Base-by-base conservation (phyloP, 2,113 vertebrate genomes). In the Psilopogon haemacephalus region DNA sequence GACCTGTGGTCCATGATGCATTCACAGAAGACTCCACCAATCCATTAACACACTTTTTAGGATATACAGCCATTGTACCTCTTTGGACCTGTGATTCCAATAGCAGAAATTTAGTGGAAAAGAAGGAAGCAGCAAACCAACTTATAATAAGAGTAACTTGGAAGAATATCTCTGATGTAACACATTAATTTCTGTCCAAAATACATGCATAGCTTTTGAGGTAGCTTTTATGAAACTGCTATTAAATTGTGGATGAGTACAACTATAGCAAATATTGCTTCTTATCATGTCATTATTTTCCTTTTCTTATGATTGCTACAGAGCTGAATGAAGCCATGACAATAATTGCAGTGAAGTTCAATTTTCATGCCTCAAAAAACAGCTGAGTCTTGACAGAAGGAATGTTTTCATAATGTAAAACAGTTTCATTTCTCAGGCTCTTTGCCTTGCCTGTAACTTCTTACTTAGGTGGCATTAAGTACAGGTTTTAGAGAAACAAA, bases 221-320 rank as follows among this genome's bases (percentile, higher is more conserved):
- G 38, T 35, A 56, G 71, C 28, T 89, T 89, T 94, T 91, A 83
- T 77, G 56, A 63, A 77, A 80, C 33, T 67, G 59, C 62, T 88
- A 84, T 86, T 88, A 91, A 64, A 83, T 60, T 70, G 82, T 65
- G 68, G 74, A 44, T 85, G 48, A 84, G n/a, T 69, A 72, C 12
- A 44, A 75, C 62, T 81, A 27, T 17, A 76, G 46, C 38, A 71
- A 93, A 87, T 87, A 69, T 18, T 82, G 24, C 64, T 91, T 50
- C 83, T 90, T 86, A 68, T 90, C 65, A 56, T 86, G 54, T 44
- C 76, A 74, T 90, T 63, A 86, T 84, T 77, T 86, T 78, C 19
- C 63, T 95, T 96, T 93, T 93, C 82, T 88, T 96, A 68, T 33
- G n/a, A 67, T 70, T 95, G 46, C 64, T 71, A 68, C 88, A 37